phyloP scores from a whole-genome alignment of 2,113 vertebrate species.

The Pollimyrus isidori region DNA sequence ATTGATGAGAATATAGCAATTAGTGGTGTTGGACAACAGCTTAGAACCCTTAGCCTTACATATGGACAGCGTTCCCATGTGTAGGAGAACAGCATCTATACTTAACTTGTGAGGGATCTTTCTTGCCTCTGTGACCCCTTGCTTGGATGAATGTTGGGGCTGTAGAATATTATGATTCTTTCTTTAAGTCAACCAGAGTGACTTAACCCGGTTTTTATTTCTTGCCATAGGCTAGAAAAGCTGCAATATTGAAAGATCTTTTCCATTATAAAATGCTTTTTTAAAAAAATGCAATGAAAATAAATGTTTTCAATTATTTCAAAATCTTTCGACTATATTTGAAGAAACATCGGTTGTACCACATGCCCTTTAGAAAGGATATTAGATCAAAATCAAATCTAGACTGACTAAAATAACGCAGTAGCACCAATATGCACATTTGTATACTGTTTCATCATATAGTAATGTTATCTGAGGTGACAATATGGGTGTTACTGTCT shows the following conservation, averaged over 20 bases:
- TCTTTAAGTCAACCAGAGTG: background rate
- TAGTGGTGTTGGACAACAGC: background rate
- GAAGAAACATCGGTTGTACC: background rate
- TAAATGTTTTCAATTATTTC: background rate
- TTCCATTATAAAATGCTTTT: background rate
- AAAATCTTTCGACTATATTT: background rate
- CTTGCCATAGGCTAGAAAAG: background rate
- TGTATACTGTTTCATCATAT: background rate
- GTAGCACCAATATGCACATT: background rate
- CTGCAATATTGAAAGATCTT: background rate
- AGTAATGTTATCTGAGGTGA: slow-evolving; percentile 26
- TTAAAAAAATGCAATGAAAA: background rate
- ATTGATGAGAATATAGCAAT: background rate
- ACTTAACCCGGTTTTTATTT: background rate
- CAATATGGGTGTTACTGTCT: slow-evolving; percentile 18
- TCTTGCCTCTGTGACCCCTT: background rate
- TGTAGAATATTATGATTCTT: slow-evolving; percentile 11
- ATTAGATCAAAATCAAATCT: background rate
- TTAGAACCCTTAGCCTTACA: background rate
- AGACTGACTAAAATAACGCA: slow-evolving; percentile 31
- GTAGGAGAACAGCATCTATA: slow-evolving; percentile 23
- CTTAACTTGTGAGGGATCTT: background rate
- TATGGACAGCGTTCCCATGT: background rate
- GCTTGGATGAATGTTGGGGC: slow-evolving; percentile 25
- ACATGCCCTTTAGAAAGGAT: background rate